phyloP scores from a whole-genome alignment of 1,140 invertebrate species.

The Mercenaria mercenaria region DNA sequence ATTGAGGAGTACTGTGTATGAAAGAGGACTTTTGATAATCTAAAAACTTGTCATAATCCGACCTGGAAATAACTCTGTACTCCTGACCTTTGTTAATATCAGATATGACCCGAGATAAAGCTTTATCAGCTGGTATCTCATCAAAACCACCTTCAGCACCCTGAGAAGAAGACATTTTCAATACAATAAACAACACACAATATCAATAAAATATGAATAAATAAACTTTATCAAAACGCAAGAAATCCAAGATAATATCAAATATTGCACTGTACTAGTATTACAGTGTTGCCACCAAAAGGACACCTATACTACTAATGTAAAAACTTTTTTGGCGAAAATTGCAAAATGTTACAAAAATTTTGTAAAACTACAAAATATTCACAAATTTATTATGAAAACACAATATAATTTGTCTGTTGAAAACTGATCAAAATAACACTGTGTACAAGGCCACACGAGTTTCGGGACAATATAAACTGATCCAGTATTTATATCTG shows the following conservation, averaged over 20 bases:
- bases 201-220: not conserved
- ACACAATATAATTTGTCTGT: no score
- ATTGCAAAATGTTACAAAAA: not conserved
- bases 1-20: not conserved
- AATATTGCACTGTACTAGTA: no score
- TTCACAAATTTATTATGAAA: no score
- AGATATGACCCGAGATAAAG: no score
- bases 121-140: not conserved
- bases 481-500: no score
- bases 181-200: not conserved
- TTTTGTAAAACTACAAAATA: no score
- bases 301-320: not conserved
- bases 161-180: not conserved
- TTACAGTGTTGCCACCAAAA: no score
- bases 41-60: not conserved
- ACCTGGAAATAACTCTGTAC: no score
- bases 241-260: no score
- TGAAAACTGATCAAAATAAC: no score
- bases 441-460: not conserved
- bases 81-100: no score
- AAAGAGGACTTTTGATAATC: not conserved
- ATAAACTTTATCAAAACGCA: no score
- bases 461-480: not conserved
- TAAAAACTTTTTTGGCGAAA: not conserved
- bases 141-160: not conserved